Conservation (phyloP, 2,888 invertebrate species). For the Cryptosula pallasiana region DNA sequence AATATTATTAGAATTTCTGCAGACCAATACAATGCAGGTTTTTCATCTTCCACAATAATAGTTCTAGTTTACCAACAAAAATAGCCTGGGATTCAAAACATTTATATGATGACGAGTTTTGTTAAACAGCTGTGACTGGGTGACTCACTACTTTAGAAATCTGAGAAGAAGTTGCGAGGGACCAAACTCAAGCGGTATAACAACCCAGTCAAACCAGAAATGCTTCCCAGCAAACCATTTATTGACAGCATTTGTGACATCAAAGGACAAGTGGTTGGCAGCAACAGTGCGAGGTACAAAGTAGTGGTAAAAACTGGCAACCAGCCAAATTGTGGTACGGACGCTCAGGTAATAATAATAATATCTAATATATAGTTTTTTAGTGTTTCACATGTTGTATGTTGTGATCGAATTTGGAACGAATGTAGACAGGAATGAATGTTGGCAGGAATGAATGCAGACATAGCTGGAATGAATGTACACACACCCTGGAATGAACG, state of each 20-base stretch:
- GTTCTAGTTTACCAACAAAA: background rate
- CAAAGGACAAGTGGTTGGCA: too few species aligned
- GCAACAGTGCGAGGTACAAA: constrained; percentile 16
- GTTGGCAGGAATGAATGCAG: too few species aligned
- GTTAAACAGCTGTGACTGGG: background rate
- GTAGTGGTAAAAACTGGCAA: constrained; percentile 1
- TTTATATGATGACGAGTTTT: too few species aligned
- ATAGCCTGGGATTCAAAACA: too few species aligned
- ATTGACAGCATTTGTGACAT: background rate
- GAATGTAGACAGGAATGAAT: too few species aligned
- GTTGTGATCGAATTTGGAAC: too few species aligned
- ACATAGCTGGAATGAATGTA: too few species aligned
- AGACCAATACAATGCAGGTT: background rate
- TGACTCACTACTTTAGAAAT: background rate
- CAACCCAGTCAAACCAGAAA: constrained; percentile 9
- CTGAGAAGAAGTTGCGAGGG: constrained; percentile 6
- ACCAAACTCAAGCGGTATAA: background rate
- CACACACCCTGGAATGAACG: too few species aligned
- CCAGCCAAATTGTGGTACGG: constrained; percentile 22
- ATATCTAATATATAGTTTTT: too few species aligned
- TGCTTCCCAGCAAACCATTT: background rate
- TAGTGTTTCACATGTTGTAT: too few species aligned
- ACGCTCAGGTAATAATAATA: constrained; percentile 24
- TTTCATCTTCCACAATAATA: background rate
- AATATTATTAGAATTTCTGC: too few species aligned